phyloP scores from a whole-genome alignment of 2,113 vertebrate genomes.

The Acrocephalus kingi region DNA sequence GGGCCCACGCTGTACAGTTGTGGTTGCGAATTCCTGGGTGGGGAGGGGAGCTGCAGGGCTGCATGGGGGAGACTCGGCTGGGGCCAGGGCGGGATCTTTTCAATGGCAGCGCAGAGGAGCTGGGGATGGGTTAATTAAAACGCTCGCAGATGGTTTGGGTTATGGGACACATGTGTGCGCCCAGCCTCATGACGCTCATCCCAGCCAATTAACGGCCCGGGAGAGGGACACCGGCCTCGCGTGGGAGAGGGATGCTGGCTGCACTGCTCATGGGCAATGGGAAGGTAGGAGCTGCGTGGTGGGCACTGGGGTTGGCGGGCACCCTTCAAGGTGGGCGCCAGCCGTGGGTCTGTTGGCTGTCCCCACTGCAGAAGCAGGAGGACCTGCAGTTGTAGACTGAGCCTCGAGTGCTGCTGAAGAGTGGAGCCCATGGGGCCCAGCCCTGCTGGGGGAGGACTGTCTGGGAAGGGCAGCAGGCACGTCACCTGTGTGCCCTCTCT shows the following conservation, averaged over 20 bases:
- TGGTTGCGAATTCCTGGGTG: constrained; percentile 42
- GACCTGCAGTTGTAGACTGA: accelerated
- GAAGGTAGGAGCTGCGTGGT: not conserved
- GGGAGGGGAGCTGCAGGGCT: constrained; percentile 28
- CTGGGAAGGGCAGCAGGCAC: not conserved
- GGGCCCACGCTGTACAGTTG: constrained; percentile 24
- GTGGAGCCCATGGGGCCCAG: accelerated
- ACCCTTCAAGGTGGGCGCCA: not conserved
- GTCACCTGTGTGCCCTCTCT: accelerated
- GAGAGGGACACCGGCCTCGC: not conserved
- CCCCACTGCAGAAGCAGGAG: not conserved
- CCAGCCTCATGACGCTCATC: constrained; percentile 18
- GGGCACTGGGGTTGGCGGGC: accelerated
- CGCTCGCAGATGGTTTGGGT: constrained; percentile 34
- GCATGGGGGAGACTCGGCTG: not conserved
- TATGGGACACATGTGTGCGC: constrained; percentile 47
- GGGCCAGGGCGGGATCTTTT: constrained; percentile 17
- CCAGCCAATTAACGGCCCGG: not conserved
- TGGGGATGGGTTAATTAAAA: constrained; percentile 40
- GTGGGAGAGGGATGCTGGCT: not conserved
- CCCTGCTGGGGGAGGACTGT: not conserved
- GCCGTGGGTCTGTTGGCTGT: accelerated
- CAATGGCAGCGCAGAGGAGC: constrained; percentile 23
- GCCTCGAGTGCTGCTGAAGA: accelerated
- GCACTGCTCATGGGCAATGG: not conserved